Evolutionary conservation across 2,797 vertebrate genomes (phyloP).

Genomic region (Sebastes minor): DNA sequence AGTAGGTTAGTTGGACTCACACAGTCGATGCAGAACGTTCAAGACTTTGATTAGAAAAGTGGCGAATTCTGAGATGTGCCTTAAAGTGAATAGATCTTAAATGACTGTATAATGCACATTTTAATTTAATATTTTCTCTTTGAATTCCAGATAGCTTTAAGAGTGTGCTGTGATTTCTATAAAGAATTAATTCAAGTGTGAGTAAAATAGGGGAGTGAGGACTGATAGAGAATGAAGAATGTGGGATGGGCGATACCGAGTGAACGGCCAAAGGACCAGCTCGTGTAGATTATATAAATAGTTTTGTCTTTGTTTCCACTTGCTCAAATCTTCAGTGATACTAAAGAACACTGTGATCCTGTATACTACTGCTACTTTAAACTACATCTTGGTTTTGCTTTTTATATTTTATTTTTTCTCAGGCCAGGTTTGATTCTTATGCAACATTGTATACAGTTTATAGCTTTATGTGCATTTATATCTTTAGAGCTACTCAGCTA

Average conservation of each 20-base stretch:
- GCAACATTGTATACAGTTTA: slow-evolving; percentile 13
- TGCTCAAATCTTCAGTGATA: background rate
- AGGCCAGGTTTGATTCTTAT: slow-evolving; percentile 6
- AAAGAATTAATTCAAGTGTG: background rate
- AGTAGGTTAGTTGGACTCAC: background rate
- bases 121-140: background rate
- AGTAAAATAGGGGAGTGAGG: background rate
- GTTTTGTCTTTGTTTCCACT: background rate
- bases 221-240: background rate
- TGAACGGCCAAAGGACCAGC: background rate
- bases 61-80: slow-evolving; percentile 55
- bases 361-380: slow-evolving; percentile 48
- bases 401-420: slow-evolving; percentile 1
- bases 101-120: slow-evolving; percentile 11
- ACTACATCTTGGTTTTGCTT: background rate
- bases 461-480: background rate
- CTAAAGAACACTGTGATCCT: slow-evolving; percentile 38
- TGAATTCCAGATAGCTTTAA: background rate
- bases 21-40: background rate
- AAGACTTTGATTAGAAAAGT: slow-evolving; percentile 6
- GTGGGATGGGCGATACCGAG: background rate
- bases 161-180: background rate
- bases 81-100: slow-evolving; percentile 51
- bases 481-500: background rate
- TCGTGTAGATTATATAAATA: background rate